A percentile compares a stretch with the other conserved stretches of the same genome.
These are phyloP conservation scores for Atherix ibis DNA, from an alignment of 2,888 invertebrate genomes.

Conservation along the genomic window DNA sequence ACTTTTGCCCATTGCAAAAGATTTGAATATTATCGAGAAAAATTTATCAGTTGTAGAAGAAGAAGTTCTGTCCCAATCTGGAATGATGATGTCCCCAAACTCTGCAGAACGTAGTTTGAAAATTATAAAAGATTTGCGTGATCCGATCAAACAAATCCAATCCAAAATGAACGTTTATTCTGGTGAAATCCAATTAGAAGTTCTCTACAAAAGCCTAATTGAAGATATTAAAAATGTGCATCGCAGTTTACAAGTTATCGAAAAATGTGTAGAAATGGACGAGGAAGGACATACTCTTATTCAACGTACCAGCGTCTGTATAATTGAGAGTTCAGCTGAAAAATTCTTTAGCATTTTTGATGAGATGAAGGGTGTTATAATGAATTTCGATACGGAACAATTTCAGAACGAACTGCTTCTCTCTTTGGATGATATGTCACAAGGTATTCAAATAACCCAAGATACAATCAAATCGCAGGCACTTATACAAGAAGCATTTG, in stretches of 20 bases:
- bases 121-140: conserved; percentile 43
- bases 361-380: conserved; percentile 36
- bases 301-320: conserved; percentile 49
- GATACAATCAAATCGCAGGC: conserved; percentile 40
- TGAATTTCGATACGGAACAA: conserved; percentile 33
- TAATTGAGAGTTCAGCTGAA: conserved; percentile 42
- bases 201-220: conserved; percentile 39
- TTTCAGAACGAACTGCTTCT: conserved; percentile 33
- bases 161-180: conserved; percentile 41
- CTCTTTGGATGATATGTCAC: conserved; percentile 36
- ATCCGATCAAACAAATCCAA: conserved; percentile 47
- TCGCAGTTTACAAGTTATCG: conserved; percentile 46
- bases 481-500: conserved; percentile 37
- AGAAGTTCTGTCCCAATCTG: conserved; percentile 47
- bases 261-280: conserved; percentile 52
- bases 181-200: conserved; percentile 28
- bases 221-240: conserved; percentile 47
- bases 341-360: conserved; percentile 40
- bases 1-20: conserved; percentile 28
- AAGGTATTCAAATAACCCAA: conserved; percentile 36
- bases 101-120: conserved; percentile 50
- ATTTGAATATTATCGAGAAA: conserved; percentile 36
- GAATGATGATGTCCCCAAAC: conserved; percentile 47
- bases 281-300: conserved; percentile 49
- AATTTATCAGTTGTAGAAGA: conserved; percentile 45